Conservation (phyloP, 2,113 vertebrate genomes). For the Stigmatopora nigra region DNA sequence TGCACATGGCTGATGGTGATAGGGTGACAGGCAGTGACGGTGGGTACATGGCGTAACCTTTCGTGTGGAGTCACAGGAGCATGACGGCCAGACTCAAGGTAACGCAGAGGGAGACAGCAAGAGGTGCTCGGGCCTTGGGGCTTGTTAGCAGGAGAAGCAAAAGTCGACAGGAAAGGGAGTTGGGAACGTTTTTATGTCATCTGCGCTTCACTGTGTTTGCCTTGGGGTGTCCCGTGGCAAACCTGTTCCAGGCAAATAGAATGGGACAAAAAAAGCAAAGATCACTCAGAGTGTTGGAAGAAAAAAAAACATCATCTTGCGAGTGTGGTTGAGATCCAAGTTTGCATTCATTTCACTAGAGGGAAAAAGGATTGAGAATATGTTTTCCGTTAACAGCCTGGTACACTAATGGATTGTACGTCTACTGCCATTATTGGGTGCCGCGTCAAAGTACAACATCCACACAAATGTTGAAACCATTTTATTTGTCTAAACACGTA, state of each 20-base stretch:
- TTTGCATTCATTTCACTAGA: too few relatives aligned
- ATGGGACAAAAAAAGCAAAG: slow-evolving; percentile 3
- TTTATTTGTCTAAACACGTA: background rate
- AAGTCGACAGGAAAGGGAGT: slow-evolving; percentile 53
- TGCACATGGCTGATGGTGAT: slow-evolving; percentile 13
- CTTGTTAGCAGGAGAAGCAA: slow-evolving; percentile 40
- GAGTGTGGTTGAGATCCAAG: too few relatives aligned
- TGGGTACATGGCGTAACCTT: slow-evolving; percentile 69
- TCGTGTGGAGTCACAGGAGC: slow-evolving; percentile 64
- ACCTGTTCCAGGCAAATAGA: slow-evolving; percentile 8
- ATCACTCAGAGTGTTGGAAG: background rate
- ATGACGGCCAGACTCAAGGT: slow-evolving; percentile 66
- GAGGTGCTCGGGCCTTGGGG: slow-evolving; percentile 33
- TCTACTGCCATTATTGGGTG: too few relatives aligned
- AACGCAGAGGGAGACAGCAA: slow-evolving; percentile 53
- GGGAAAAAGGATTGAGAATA: too few relatives aligned
- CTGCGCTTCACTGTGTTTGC: slow-evolving; percentile 38
- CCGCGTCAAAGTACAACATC: background rate
- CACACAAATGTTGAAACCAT: background rate
- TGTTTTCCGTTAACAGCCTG: too few relatives aligned
- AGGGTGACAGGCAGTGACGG: slow-evolving; percentile 65
- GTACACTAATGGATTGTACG: too few relatives aligned
- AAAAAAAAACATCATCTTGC: background rate
- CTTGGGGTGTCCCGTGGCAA: slow-evolving; percentile 23
- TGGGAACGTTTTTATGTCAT: slow-evolving; percentile 52